A percentile compares a stretch with the other conserved stretches of the same genome.
These are phyloP conservation scores for Bufo gargarizans DNA, from an alignment of 2,113 vertebrate genomes.

Conservation along the genomic window DNA sequence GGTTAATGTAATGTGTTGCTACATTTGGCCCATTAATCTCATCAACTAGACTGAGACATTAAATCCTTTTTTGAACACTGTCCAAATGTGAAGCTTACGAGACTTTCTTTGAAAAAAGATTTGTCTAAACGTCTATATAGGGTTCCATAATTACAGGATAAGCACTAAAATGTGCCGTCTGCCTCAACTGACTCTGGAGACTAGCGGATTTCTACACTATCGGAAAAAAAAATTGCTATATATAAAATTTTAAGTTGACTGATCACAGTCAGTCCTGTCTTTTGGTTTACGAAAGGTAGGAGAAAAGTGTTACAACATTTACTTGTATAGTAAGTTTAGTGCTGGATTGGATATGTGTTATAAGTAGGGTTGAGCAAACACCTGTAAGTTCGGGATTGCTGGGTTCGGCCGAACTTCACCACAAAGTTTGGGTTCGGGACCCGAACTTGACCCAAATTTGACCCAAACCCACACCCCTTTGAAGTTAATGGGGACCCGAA, in stretches of 20 bases:
- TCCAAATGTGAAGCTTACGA: conserved; percentile 52
- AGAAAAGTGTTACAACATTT: too few relatives aligned
- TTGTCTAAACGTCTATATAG: conserved; percentile 35
- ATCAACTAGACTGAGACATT: conserved; percentile 50
- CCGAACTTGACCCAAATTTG: too few relatives aligned
- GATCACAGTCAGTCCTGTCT: neutral
- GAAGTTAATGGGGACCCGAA: too few relatives aligned
- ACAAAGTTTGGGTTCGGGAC: too few relatives aligned
- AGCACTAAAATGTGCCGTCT: conserved; percentile 38
- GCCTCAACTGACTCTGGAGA: neutral
- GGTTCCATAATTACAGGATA: conserved; percentile 39
- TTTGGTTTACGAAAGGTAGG: neutral
- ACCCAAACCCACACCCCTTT: too few relatives aligned
- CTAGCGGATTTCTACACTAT: neutral
- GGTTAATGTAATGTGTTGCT: conserved; percentile 55
- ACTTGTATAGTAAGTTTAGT: too few relatives aligned
- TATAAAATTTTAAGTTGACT: neutral
- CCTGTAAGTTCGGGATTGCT: too few relatives aligned
- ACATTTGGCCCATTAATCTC: conserved; percentile 54
- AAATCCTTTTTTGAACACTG: conserved; percentile 56
- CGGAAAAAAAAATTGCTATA: neutral
- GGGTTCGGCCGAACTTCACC: too few relatives aligned
- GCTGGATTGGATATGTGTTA: too few relatives aligned
- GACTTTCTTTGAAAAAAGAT: conserved; percentile 24
- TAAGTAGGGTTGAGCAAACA: too few relatives aligned